Base-by-base conservation (phyloP, 2,113 vertebrate species). In the Oreotrochilus melanogaster region DNA sequence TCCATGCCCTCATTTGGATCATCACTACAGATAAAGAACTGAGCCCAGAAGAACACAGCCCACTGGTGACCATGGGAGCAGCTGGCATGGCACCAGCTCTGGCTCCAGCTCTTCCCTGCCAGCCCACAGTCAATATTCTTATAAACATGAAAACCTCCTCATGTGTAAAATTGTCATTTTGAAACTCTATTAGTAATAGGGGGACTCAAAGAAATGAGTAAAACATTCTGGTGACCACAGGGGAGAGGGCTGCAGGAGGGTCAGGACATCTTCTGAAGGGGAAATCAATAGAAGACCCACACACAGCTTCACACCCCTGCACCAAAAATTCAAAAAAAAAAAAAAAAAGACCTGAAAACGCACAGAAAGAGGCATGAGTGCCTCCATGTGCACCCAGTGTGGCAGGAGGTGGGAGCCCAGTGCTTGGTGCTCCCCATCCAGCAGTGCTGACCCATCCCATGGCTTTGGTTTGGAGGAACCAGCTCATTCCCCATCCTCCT, bases 21-120 rank as follows among this genome's bases (percentile, higher is more conserved):
- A 48, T 18, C 10, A 21, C 19, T 48, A 22, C 19, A 48, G 18
- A 22, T 10, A 48, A 21, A 48, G 47, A 8, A 48, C 21, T 48
- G 47, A 21, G 21, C 47, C 47, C 47, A 21, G 47, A 18, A 21
- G 47, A 48, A 22, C 47, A 48, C 47, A 37, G 35, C 35, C 35
- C 47, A 48, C 54, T 1, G 18, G 28, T 5, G 69, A 14, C 54
- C n/a, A 1, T 0, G 0, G 42, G 11, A 39, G 39, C 14, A 1
- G 14, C 64, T 7, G 18, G n/a, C 24, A 8, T 2, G 28, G 28
- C 39, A 10, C 8, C 75, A 6, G 56, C 73, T 13, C 42, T 4
- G 0, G 33, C 62, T 15, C 42, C 4, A 0, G 37, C 62, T 15
- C 22, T 23, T 47, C 45, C 45, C 43, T 1, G 13, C 25, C 70